phyloP scores from a whole-genome alignment of 2,888 invertebrate genomes.

The Selenia dentaria region DNA sequence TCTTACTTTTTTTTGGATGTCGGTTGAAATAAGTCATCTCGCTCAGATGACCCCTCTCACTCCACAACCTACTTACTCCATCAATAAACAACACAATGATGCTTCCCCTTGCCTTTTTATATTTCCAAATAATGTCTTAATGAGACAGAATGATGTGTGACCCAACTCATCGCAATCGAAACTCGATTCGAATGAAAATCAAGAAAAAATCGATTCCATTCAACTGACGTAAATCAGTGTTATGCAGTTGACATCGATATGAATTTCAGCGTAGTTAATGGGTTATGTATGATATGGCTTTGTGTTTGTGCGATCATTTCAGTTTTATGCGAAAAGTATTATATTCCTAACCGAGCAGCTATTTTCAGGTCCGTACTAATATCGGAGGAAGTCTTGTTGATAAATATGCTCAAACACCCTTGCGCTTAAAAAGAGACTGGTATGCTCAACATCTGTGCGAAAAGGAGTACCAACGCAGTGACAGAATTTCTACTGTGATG shows the following conservation, averaged over 20 bases:
- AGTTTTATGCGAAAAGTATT: too few relatives aligned
- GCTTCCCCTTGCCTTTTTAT: slow-evolving; percentile 44
- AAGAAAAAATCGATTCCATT: slow-evolving; percentile 24
- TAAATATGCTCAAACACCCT: too few relatives aligned
- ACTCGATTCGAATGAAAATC: slow-evolving; percentile 28
- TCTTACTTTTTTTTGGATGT: too few relatives aligned
- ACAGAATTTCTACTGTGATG: too few relatives aligned
- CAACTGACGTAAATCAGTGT: slow-evolving; percentile 23
- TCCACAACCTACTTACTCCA: slow-evolving; percentile 6
- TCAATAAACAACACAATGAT: slow-evolving; percentile 43
- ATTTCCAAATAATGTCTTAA: slow-evolving; percentile 58
- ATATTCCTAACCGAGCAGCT: too few relatives aligned
- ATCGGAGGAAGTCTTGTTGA: too few relatives aligned
- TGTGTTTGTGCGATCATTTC: neutral
- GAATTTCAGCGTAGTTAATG: slow-evolving; percentile 15
- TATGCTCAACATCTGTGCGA: too few relatives aligned
- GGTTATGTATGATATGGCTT: neutral
- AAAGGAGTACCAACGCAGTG: too few relatives aligned
- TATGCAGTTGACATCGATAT: slow-evolving; percentile 22
- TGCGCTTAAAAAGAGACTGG: too few relatives aligned
- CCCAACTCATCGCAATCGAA: slow-evolving; percentile 33
- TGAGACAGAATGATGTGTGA: slow-evolving; percentile 62
- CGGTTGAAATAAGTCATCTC: slow-evolving; percentile 17
- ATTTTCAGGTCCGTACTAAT: too few relatives aligned
- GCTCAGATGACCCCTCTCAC: neutral